Evolutionary conservation across 2,797 vertebrate species (phyloP).

Genomic region (Jordanella pulchra): DNA sequence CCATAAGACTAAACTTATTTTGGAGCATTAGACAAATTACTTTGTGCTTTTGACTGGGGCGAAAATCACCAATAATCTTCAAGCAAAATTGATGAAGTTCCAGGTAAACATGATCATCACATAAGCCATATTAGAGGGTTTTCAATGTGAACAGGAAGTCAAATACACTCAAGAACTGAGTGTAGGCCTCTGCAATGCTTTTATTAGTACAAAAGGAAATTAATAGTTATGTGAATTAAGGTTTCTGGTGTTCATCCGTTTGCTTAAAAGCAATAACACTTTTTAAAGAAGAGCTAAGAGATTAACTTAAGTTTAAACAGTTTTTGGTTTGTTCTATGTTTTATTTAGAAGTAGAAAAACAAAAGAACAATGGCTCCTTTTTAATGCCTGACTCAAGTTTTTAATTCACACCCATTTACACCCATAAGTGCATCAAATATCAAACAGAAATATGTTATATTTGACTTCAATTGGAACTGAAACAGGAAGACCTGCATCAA

Average conservation of each 20-base stretch:
- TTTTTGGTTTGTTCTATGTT: not conserved
- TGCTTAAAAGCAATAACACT: not conserved
- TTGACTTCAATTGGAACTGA: slow-evolving; percentile 11
- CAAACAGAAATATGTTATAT: slow-evolving; percentile 1
- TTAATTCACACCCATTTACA: no score
- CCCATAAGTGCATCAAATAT: not conserved
- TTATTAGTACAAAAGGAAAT: not conserved
- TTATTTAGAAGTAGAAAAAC: not conserved
- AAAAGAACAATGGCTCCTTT: no score
- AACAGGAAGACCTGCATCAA: slow-evolving; percentile 33
- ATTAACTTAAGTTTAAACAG: not conserved
- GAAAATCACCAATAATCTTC: not conserved
- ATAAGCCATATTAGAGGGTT: not conserved
- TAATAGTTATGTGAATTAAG: not conserved
- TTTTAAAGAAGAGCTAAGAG: not conserved
- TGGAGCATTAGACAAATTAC: not conserved
- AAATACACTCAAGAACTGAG: no score
- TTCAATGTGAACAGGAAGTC: no score
- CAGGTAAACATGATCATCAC: not conserved
- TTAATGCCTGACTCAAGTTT: no score
- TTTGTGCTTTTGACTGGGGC: no score
- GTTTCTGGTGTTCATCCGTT: no score
- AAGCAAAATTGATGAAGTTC: not conserved
- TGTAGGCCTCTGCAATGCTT: no score
- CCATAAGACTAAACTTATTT: not conserved